Conservation (phyloP, 2,797 vertebrate species). For the Macrochelys suwanniensis region DNA sequence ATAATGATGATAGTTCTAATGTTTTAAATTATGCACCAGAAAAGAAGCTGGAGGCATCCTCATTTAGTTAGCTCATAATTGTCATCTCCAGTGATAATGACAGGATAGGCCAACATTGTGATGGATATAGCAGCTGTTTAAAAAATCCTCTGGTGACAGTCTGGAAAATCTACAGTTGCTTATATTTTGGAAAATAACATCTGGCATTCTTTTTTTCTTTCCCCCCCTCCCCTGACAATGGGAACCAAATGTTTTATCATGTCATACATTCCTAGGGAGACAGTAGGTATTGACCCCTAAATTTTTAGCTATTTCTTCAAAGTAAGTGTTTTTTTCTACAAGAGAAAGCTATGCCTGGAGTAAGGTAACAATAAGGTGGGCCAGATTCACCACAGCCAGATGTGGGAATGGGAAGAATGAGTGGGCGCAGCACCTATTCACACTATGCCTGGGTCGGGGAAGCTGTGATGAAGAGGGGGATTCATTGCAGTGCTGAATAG, state of each 20-base stretch:
- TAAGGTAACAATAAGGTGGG: neutral
- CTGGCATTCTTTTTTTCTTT: constrained; percentile 31
- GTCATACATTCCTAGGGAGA: constrained; percentile 21
- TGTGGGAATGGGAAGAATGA: neutral
- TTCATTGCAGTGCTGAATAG: fast-evolving
- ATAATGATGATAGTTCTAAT: constrained; percentile 44
- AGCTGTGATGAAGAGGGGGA: neutral
- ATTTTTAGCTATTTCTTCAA: neutral
- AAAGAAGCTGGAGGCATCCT: constrained; percentile 52
- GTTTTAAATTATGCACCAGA: constrained; percentile 60
- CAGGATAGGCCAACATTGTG: constrained; percentile 16
- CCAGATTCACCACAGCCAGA: neutral
- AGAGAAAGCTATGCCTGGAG: neutral
- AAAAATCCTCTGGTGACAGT: constrained; percentile 56
- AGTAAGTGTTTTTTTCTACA: neutral
- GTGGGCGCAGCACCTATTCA: neutral
- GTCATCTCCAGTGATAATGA: constrained; percentile 50
- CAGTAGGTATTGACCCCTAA: constrained; percentile 37
- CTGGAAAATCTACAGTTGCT: constrained; percentile 64
- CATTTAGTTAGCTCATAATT: constrained; percentile 63
- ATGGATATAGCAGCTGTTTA: constrained; percentile 62
- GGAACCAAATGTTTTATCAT: constrained; percentile 42
- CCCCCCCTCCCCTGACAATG: constrained; percentile 34
- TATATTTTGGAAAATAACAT: constrained; percentile 31
- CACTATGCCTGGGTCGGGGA: neutral